These are phyloP conservation scores for Zygogramma bicolorata DNA, from an alignment of 2,888 invertebrate genomes.

Conservation along the genomic window DNA sequence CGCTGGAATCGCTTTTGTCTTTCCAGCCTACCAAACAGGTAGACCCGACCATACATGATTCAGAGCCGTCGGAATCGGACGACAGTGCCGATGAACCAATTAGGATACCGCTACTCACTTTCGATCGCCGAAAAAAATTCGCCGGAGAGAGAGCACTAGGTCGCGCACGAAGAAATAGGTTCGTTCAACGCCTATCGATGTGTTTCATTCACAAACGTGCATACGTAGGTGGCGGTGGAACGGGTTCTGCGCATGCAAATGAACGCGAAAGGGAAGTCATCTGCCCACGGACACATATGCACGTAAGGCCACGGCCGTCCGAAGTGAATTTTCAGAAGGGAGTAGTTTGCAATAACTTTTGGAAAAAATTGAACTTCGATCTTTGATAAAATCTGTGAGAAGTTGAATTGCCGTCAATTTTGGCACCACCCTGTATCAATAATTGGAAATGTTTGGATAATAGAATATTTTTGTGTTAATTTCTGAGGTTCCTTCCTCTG, in stretches of 20 bases:
- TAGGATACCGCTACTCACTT: slow-evolving; percentile 20
- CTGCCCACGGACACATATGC: slow-evolving; percentile 52
- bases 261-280: slow-evolving; percentile 60
- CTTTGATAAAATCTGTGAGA: too few species aligned
- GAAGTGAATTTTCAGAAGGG: too few species aligned
- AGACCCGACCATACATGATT: background rate
- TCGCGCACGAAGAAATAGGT: slow-evolving; percentile 43
- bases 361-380: too few species aligned
- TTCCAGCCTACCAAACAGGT: too few species aligned
- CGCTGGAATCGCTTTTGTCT: too few species aligned
- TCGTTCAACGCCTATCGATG: slow-evolving; percentile 55
- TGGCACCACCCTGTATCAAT: too few species aligned
- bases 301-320: slow-evolving; percentile 8
- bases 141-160: slow-evolving; percentile 16
- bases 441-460: too few species aligned
- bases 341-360: too few species aligned
- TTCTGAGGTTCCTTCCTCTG: too few species aligned
- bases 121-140: slow-evolving; percentile 19
- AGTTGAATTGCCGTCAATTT: too few species aligned
- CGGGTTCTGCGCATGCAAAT: slow-evolving; percentile 58
- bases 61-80: background rate
- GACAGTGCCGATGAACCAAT: slow-evolving; percentile 16
- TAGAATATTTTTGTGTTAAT: too few species aligned
- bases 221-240: slow-evolving; percentile 52
- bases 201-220: slow-evolving; percentile 58